Conservation (phyloP, 2,797 vertebrate genomes). For the Arctocebus calabarensis region DNA sequence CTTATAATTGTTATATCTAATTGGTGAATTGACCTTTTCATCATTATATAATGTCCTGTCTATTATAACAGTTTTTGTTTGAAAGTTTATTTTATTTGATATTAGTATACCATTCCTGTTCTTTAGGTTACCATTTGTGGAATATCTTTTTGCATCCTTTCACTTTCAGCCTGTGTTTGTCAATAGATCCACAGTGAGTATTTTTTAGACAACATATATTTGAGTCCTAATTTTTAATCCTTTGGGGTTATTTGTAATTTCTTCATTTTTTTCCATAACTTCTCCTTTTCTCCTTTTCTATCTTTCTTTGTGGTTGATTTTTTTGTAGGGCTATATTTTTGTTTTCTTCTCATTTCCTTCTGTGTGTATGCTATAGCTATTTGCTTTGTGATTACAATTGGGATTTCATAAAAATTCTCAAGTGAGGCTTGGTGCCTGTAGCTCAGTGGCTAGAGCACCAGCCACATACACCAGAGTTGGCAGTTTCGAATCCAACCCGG, state of each 20-base stretch:
- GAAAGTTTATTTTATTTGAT: constrained; percentile 32
- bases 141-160: not conserved
- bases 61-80: not conserved
- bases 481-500: too few species aligned
- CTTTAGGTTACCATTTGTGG: constrained; percentile 6
- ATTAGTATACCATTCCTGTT: not conserved
- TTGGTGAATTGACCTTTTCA: not conserved
- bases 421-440: too few species aligned
- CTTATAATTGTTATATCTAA: not conserved
- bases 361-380: not conserved
- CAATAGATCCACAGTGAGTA: not conserved
- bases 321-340: not conserved
- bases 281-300: not conserved
- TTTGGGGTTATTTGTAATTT: not conserved
- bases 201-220: not conserved
- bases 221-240: not conserved
- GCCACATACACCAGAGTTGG: too few species aligned
- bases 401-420: not conserved
- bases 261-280: not conserved
- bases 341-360: not conserved
- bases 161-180: not conserved
- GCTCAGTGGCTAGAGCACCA: too few species aligned
- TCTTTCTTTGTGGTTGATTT: not conserved
- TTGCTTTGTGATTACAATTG: not conserved
- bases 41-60: not conserved